Evolutionary conservation across 1,140 invertebrate genomes (phyloP), one percentile per base, ranked within the genome.

Genomic region (Neuroterus valhalla): DNA sequence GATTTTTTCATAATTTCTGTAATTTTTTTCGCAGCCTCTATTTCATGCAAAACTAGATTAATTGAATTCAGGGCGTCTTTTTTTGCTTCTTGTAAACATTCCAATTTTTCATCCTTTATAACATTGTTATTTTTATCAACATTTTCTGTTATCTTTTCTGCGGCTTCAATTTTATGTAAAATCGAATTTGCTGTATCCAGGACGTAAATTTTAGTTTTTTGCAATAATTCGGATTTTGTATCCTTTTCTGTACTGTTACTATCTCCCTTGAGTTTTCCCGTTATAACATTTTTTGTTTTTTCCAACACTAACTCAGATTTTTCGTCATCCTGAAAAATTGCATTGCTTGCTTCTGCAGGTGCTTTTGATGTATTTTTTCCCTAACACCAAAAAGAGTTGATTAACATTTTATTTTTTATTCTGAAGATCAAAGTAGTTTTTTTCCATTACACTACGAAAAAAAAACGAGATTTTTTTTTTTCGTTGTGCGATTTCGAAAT

Each of bases 31-130:
- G 52, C 26, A 15, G 52, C 14, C 4, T 31, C 23, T 15, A 62
- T 62, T 62, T 62, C 52, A 62, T 62, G 52, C 15, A 62, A 23
- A 23, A 62, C 26, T 62, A 62, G 15, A 38, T 62, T 62, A 6
- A 62, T 26, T n/a, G 12, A 31, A 23, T 62, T 62, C 1, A 62
- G 11, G 4, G 21, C 23, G n/a, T 62, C 52, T 62, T 62, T 62
- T n/a, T 31, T 23, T 31, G 52, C 52, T 31, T 62, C 52, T 2
- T 15, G 52, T 2, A 62, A 15, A 62, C 52, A 62, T 31, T 62
- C 52, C 12, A 62, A 0, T 62, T 31, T 62, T 62, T 62, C 52
- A 1, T 55, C 19, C 11, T 21, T 15, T 19, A n/a, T 6, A 17
- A 17, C 3, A 2, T 17, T 21, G 17, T 21, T 52, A 14, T 23